Conservation (phyloP, 2,888 invertebrate genomes). For the Antheraea assamensis region DNA sequence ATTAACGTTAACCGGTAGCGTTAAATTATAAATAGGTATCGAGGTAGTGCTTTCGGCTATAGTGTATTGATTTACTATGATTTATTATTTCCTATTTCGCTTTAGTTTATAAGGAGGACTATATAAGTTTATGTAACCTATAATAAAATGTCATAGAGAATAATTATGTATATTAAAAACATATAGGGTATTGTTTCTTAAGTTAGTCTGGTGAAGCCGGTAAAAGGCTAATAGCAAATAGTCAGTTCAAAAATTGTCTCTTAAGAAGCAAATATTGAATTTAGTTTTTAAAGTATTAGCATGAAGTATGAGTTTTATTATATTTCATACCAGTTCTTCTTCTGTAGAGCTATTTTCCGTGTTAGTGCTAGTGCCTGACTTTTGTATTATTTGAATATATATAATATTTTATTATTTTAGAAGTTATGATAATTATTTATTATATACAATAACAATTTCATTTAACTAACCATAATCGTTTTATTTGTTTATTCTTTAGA, state of each 20-base stretch:
- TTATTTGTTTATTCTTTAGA: neutral
- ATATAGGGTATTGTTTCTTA: neutral
- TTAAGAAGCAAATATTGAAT: neutral
- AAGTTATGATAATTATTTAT: neutral
- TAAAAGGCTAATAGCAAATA: no score
- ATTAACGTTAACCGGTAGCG: slow-evolving; percentile 67
- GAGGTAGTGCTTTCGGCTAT: slow-evolving; percentile 26
- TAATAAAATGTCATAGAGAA: no score
- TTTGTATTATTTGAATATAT: neutral
- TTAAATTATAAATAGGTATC: slow-evolving; percentile 41
- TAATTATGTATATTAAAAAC: no score
- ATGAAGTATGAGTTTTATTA: neutral
- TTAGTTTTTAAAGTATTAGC: neutral
- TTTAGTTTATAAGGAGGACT: neutral
- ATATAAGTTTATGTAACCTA: neutral
- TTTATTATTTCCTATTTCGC: neutral
- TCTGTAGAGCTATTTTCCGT: neutral
- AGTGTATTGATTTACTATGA: slow-evolving; percentile 9
- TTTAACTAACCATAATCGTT: neutral
- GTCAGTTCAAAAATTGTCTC: no score
- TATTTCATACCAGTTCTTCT: neutral
- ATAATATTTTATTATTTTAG: neutral
- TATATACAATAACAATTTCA: neutral
- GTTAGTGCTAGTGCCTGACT: neutral
- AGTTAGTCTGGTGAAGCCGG: no score